A percentile compares a stretch with the other conserved stretches of the same genome.
phyloP scores from a whole-genome alignment of 2,888 invertebrate genomes.

The Aleiodes testaceus region DNA sequence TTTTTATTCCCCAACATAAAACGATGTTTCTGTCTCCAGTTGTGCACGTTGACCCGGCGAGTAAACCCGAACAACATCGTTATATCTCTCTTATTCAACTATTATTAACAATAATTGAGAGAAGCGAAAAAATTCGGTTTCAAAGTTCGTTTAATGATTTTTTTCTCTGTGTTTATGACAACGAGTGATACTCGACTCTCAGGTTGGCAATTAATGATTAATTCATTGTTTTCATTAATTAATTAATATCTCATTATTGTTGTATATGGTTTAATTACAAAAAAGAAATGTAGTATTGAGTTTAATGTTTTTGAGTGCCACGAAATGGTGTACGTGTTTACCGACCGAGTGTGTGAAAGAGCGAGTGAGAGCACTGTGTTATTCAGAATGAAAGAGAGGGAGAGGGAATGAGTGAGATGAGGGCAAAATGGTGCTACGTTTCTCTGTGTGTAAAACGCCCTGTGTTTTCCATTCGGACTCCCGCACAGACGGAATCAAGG shows the following conservation, averaged over 20 bases:
- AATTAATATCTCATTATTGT: neutral
- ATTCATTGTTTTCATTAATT: constrained; percentile 19
- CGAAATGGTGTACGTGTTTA: constrained; percentile 33
- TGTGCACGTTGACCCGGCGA: constrained; percentile 52
- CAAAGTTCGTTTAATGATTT: no score
- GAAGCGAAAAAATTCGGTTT: no score
- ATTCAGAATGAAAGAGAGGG: constrained; percentile 22
- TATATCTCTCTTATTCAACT: constrained; percentile 32
- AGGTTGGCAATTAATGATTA: constrained; percentile 34
- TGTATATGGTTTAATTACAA: constrained; percentile 1
- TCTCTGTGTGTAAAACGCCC: constrained; percentile 38
- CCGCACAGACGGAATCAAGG: constrained; percentile 2
- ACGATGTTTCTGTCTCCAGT: constrained; percentile 48
- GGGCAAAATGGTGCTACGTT: constrained; percentile 38
- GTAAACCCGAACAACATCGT: constrained; percentile 47
- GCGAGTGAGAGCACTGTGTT: constrained; percentile 24
- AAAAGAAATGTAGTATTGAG: neutral
- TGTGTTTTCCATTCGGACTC: constrained; percentile 33
- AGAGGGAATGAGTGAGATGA: constrained; percentile 29
- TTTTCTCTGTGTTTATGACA: no score
- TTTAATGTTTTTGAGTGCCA: constrained; percentile 31
- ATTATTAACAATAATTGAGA: no score
- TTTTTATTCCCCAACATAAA: constrained; percentile 36
- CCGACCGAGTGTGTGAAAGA: constrained; percentile 17
- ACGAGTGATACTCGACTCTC: neutral